Percentiles rank a stretch among this genome's conserved stretches.
Conservation (phyloP, 2,888 invertebrate species). For the Branchellion lobata region DNA sequence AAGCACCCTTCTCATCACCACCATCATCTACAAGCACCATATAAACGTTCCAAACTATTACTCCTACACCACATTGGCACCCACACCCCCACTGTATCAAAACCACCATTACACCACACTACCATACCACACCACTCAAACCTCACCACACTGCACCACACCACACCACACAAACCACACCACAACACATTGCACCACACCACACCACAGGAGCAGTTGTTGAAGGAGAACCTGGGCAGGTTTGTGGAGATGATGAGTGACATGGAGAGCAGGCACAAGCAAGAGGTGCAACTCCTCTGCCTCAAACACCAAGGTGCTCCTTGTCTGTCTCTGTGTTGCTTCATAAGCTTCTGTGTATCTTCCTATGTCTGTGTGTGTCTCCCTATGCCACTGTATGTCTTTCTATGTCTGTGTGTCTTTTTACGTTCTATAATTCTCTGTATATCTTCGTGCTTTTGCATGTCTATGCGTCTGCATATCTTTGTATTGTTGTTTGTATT, state of each 20-base stretch:
- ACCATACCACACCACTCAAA: no score
- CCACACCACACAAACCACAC: no score
- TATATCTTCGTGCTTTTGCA: no score
- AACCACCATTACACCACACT: no score
- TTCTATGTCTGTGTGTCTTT: neutral
- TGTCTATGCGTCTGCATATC: no score
- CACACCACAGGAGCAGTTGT: conserved; percentile 54
- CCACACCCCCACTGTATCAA: no score
- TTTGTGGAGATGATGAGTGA: conserved; percentile 54
- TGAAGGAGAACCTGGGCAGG: conserved; percentile 54
- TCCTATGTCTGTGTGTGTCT: neutral
- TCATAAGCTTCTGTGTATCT: neutral
- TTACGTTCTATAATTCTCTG: no score
- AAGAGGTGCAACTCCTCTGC: conserved; percentile 41
- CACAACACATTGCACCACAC: no score
- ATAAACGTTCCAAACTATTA: no score
- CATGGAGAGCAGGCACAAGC: conserved; percentile 54
- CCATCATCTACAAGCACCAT: neutral
- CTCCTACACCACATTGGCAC: no score
- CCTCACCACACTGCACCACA: no score
- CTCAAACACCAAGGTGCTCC: conserved; percentile 43
- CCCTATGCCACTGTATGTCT: neutral
- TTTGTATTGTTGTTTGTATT: no score
- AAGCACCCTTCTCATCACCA: neutral
- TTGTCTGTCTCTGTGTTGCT: neutral